These are phyloP conservation scores for Ceyx melanurus DNA, from an alignment of 2,113 vertebrate genomes.

Conservation along the genomic window DNA sequence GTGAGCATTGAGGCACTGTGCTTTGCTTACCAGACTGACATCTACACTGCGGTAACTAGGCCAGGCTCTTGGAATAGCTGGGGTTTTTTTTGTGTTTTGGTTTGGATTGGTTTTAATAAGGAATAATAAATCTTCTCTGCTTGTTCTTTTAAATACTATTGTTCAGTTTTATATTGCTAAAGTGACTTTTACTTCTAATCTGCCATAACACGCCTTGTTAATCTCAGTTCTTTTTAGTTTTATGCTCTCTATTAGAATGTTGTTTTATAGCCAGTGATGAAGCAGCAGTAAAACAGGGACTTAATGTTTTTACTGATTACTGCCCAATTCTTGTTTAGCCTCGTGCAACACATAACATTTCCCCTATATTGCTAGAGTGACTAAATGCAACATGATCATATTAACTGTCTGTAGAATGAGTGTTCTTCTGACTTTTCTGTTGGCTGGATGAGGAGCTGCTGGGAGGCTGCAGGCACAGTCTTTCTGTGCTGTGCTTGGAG, in stretches of 20 bases:
- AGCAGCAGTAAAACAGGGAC: slow-evolving; percentile 14
- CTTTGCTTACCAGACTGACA: neutral
- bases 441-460: neutral
- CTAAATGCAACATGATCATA: neutral
- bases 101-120: neutral
- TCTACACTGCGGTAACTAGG: neutral
- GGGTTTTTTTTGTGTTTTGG: neutral
- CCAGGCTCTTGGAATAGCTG: neutral
- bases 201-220: neutral
- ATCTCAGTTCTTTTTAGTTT: slow-evolving; percentile 11
- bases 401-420: neutral
- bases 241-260: slow-evolving; percentile 14
- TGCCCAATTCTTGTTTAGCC: neutral
- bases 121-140: neutral
- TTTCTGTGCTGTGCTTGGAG: slow-evolving; percentile 29
- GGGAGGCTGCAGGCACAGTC: neutral
- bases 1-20: rapidly evolving
- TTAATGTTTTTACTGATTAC: slow-evolving; percentile 48
- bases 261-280: slow-evolving; percentile 18
- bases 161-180: slow-evolving; percentile 13
- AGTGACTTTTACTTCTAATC: slow-evolving; percentile 31
- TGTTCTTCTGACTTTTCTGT: neutral
- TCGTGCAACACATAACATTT: slow-evolving; percentile 17
- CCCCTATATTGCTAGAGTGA: neutral
- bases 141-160: neutral